Percentiles rank a stretch among this genome's conserved stretches.
Evolutionary conservation across 2,888 invertebrate genomes (phyloP).

Genomic region (Ectobius pallidus): DNA sequence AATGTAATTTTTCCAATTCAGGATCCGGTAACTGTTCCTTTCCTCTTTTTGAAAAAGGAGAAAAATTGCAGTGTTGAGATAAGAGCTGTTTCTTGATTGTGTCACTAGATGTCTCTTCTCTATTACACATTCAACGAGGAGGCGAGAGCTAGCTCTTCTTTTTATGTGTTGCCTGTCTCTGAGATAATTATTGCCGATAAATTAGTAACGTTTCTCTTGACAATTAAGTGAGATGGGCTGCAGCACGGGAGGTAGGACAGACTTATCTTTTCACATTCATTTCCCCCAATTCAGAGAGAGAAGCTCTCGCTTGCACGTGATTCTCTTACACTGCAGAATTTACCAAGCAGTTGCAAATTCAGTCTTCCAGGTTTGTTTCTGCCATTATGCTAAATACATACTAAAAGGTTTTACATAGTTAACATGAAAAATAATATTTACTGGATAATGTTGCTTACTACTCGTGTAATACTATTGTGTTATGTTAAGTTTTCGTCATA

Average conservation of each 20-base stretch:
- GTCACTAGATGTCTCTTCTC: background rate
- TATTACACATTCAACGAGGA: background rate
- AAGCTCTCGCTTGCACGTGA: background rate
- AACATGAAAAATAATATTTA: too few species aligned
- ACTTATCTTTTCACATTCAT: slow-evolving; percentile 28
- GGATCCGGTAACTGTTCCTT: slow-evolving; percentile 31
- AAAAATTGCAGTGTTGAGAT: slow-evolving; percentile 36
- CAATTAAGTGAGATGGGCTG: slow-evolving; percentile 26
- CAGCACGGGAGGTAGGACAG: background rate
- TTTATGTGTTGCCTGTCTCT: slow-evolving; percentile 18
- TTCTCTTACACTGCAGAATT: background rate
- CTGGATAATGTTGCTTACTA: too few species aligned
- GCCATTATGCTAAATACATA: too few species aligned
- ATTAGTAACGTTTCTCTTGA: slow-evolving; percentile 32
- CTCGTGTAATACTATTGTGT: too few species aligned
- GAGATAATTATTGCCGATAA: slow-evolving; percentile 39
- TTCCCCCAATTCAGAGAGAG: slow-evolving; percentile 29
- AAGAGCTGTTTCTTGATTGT: slow-evolving; percentile 28
- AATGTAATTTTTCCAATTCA: slow-evolving; percentile 36
- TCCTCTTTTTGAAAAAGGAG: slow-evolving; percentile 34
- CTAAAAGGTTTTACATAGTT: too few species aligned
- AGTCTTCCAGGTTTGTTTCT: too few species aligned
- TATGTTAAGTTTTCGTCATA: too few species aligned
- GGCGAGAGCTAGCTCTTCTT: background rate
- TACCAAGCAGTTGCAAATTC: background rate